phyloP scores from a whole-genome alignment of 2,888 invertebrate species.

The Tillus elongatus region DNA sequence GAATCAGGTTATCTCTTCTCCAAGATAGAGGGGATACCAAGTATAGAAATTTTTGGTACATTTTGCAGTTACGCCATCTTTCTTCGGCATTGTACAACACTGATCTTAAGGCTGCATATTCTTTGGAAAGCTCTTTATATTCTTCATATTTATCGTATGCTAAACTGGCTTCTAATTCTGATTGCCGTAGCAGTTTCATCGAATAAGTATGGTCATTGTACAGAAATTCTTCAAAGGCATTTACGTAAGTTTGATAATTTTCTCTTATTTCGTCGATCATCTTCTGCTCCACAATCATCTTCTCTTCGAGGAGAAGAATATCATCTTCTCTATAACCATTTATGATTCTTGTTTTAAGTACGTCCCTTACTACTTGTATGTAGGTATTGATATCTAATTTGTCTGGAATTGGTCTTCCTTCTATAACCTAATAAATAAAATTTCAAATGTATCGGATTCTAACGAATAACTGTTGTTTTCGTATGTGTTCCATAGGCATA shows the following conservation, averaged over 20 bases:
- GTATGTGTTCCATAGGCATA: too few species aligned
- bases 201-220: slow-evolving; percentile 53
- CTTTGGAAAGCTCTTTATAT: slow-evolving; percentile 42
- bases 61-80: slow-evolving; percentile 52
- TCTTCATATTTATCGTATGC: slow-evolving; percentile 43
- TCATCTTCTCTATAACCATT: slow-evolving; percentile 38
- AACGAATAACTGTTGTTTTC: too few species aligned
- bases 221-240: slow-evolving; percentile 52
- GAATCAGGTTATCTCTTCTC: slow-evolving; percentile 37
- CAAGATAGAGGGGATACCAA: slow-evolving; percentile 55
- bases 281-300: slow-evolving; percentile 46
- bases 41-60: slow-evolving; percentile 60
- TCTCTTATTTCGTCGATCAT: slow-evolving; percentile 43
- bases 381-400: slow-evolving; percentile 52
- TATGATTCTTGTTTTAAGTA: slow-evolving; percentile 41
- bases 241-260: slow-evolving; percentile 46
- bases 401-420: slow-evolving; percentile 51
- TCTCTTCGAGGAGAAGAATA: slow-evolving; percentile 46
- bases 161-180: slow-evolving; percentile 42
- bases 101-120: slow-evolving; percentile 37
- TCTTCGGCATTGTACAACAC: slow-evolving; percentile 52
- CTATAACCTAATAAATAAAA: slow-evolving; percentile 52
- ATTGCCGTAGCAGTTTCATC: slow-evolving; percentile 46
- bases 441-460: too few species aligned
- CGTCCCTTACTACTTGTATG: slow-evolving; percentile 39